Evolutionary conservation across 2,113 vertebrate species (phyloP), one percentile per base, ranked within the genome.

Genomic region (Alligator sinensis): DNA sequence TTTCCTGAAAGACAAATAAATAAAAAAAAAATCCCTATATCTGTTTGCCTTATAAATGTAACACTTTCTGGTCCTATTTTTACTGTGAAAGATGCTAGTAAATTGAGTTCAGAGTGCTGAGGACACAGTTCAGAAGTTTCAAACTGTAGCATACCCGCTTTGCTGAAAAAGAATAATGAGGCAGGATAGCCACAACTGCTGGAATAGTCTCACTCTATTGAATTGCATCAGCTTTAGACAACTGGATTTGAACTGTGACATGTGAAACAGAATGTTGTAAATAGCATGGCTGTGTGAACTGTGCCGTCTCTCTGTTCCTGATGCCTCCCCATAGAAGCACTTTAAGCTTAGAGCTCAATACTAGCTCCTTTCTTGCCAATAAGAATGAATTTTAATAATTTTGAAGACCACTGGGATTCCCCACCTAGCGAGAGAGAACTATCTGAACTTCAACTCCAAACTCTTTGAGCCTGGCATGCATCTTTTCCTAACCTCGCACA

Each of bases 101-200:
- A 97, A 98, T 98, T 97, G 97, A 96, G 97, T 98, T 97, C 96
- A 94, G 92, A 97, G 89, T 91, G 92, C 85, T 79, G 96, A 97
- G 87, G 97, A 97, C 96, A 97, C 96, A 98, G 97, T 97, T 98
- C 97, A 97, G 95, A 95, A 96, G 93, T 97, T 97, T 88, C 93
- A 95, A 96, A 97, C 94, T 91, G 93, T 82, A 95, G 91, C 34
- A 4, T 86, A 92, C 91, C 96, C 94, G 87, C 95, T 97, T 97
- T 95, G 91, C 91, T 92, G 97, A 89, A 87, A 80, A 95, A 96
- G 96, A 96, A 97, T 97, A 97, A 98, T 96, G 97, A 97, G 95
- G 95, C 95, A 83, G 88, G 92, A 92, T 86, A n/a, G 80, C 92
- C 28, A 74, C 17, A 57, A 82, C 95, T 77, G 76, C 96, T 91